These are phyloP conservation scores for Eupithecia vulgata DNA, from an alignment of 2,888 invertebrate genomes.

Conservation along the genomic window DNA sequence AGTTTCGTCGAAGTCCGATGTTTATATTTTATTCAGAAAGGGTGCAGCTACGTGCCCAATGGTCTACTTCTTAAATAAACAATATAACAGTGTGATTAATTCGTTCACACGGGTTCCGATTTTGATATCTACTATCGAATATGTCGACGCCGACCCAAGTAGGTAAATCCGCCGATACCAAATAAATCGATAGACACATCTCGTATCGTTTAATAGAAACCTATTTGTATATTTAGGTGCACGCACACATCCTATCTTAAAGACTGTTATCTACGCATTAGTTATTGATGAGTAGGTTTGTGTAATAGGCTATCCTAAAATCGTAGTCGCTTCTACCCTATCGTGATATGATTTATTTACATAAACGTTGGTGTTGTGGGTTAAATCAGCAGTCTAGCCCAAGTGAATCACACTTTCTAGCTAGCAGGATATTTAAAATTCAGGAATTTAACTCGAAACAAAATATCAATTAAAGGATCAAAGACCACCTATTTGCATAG, in stretches of 20 bases:
- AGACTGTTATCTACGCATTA: neutral
- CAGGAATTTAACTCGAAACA: slow-evolving; percentile 52
- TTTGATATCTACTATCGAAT: neutral
- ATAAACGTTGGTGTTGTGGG: neutral
- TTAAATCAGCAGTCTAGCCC: neutral
- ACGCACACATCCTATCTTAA: neutral
- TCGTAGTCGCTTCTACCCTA: neutral
- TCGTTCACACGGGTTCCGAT: neutral
- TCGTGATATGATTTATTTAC: neutral
- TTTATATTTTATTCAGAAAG: slow-evolving; percentile 42
- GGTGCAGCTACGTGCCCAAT: slow-evolving; percentile 41
- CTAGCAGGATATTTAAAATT: slow-evolving; percentile 41
- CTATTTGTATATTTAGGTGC: neutral
- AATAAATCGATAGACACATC: neutral
- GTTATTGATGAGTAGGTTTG: neutral
- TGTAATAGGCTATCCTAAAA: neutral
- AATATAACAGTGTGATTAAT: neutral
- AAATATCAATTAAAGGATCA: slow-evolving; percentile 66
- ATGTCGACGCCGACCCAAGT: neutral
- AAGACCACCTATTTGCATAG: slow-evolving; percentile 55
- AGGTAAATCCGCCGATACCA: neutral
- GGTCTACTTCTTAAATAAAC: neutral
- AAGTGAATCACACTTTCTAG: neutral
- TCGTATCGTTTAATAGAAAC: neutral
- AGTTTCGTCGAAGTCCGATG: slow-evolving; percentile 32